Conservation (phyloP, 1,140 invertebrate genomes). For the Diorhabda elongata region DNA sequence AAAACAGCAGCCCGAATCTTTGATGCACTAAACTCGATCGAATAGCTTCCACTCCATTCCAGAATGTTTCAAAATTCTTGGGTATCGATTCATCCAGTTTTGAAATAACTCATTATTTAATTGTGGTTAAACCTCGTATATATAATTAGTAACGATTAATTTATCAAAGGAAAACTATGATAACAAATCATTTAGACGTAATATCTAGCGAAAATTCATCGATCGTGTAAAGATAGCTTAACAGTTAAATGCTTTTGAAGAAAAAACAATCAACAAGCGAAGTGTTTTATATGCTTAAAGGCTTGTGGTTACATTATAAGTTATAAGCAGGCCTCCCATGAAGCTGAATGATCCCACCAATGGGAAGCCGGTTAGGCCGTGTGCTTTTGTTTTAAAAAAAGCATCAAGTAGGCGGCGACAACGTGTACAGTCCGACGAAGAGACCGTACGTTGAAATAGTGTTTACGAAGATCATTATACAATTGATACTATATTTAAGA, state of each 20-base stretch:
- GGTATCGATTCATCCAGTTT: too few species aligned
- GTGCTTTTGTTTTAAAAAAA: slow-evolving; percentile 15
- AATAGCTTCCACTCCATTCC: too few species aligned
- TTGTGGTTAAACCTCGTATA: too few species aligned
- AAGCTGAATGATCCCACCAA: slow-evolving; percentile 8
- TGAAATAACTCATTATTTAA: too few species aligned
- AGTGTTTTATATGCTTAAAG: slow-evolving; percentile 17
- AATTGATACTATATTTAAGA: too few species aligned
- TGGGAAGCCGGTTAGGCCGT: slow-evolving; percentile 11
- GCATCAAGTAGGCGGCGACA: slow-evolving; percentile 16
- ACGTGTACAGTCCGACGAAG: slow-evolving; percentile 13
- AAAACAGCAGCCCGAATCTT: too few species aligned
- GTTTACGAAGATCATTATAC: not conserved
- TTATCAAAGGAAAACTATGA: too few species aligned
- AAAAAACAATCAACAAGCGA: slow-evolving; percentile 12
- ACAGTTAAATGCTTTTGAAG: not conserved
- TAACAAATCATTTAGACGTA: too few species aligned
- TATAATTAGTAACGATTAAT: too few species aligned
- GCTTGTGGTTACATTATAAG: slow-evolving; percentile 14
- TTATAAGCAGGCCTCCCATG: slow-evolving; percentile 17
- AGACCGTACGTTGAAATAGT: not conserved
- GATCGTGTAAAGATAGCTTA: slow-evolving; percentile 5
- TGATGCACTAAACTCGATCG: too few species aligned
- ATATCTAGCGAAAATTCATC: too few species aligned
- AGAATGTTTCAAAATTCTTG: too few species aligned